Percentiles rank a stretch among this genome's conserved stretches.
Conservation (phyloP, 2,113 vertebrate species). For the Mormyrus iriodes region DNA sequence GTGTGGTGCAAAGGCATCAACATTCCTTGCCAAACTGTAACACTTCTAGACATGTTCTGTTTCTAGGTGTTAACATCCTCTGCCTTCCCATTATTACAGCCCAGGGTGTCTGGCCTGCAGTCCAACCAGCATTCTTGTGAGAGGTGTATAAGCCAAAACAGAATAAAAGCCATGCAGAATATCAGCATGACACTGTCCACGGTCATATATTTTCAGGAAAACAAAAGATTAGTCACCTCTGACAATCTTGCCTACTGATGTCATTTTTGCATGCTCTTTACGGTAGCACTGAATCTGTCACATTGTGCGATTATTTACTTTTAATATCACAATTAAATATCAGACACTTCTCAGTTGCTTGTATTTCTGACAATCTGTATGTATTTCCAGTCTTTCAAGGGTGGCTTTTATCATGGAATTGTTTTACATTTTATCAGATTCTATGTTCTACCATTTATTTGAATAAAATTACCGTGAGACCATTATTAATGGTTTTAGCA, state of each 20-base stretch:
- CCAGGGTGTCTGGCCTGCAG: not conserved
- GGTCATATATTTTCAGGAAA: not conserved
- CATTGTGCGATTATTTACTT: not conserved
- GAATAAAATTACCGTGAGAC: not conserved
- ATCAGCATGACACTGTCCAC: not conserved
- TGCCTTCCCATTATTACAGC: not conserved
- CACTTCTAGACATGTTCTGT: not conserved
- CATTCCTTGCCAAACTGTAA: not conserved
- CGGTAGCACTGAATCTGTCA: not conserved
- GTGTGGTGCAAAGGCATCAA: not conserved
- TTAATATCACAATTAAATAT: not conserved
- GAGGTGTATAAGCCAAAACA: not conserved
- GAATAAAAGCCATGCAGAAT: not conserved
- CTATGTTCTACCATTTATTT: not conserved
- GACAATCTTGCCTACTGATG: not conserved
- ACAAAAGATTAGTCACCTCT: not conserved
- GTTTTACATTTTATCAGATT: not conserved
- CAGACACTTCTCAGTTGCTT: not conserved
- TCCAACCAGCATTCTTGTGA: not conserved
- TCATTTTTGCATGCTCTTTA: not conserved
- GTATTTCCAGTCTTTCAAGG: not conserved
- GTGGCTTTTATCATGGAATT: not conserved
- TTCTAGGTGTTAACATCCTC: not conserved
- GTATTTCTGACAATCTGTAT: not conserved
- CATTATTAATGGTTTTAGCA: not conserved